phyloP scores from a whole-genome alignment of 2,113 vertebrate species.

The Platichthys flesus region DNA sequence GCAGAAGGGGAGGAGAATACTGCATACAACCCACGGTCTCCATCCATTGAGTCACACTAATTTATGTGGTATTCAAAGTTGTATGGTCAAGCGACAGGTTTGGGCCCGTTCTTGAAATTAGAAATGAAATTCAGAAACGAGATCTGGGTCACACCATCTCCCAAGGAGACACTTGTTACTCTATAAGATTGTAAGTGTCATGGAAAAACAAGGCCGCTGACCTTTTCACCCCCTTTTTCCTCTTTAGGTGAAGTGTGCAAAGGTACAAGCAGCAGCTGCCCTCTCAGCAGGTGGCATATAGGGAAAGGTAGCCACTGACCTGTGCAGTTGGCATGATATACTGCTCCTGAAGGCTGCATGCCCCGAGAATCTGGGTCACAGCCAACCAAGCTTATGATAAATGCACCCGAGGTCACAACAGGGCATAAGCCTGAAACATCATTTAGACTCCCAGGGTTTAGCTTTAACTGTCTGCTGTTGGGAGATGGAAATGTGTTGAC shows the following conservation, averaged over 20 bases:
- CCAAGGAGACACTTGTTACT: conserved; percentile 21
- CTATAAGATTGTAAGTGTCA: conserved; percentile 21
- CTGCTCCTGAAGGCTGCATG: conserved; percentile 52
- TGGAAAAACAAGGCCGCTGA: conserved; percentile 26
- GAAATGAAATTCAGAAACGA: neutral
- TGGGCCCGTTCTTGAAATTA: neutral
- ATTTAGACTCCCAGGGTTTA: conserved; percentile 66
- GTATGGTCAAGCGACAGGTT: neutral
- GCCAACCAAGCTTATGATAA: conserved; percentile 65
- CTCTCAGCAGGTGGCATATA: conserved; percentile 56
- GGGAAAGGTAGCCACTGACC: conserved; percentile 61
- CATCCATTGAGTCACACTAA: neutral
- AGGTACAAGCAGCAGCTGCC: conserved; percentile 58
- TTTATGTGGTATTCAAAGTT: neutral
- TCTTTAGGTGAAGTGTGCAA: conserved; percentile 19
- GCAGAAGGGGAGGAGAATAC: neutral
- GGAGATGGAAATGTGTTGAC: conserved; percentile 63
- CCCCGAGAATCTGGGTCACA: conserved; percentile 68
- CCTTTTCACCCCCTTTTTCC: conserved; percentile 34
- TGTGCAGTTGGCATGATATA: conserved; percentile 62
- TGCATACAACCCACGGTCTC: neutral
- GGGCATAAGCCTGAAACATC: conserved; percentile 65
- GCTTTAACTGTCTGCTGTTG: conserved; percentile 53
- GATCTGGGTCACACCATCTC: neutral
- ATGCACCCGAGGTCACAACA: conserved; percentile 67